Conservation (phyloP, 2,113 vertebrate genomes). For the Coptodon bakossiorum region DNA sequence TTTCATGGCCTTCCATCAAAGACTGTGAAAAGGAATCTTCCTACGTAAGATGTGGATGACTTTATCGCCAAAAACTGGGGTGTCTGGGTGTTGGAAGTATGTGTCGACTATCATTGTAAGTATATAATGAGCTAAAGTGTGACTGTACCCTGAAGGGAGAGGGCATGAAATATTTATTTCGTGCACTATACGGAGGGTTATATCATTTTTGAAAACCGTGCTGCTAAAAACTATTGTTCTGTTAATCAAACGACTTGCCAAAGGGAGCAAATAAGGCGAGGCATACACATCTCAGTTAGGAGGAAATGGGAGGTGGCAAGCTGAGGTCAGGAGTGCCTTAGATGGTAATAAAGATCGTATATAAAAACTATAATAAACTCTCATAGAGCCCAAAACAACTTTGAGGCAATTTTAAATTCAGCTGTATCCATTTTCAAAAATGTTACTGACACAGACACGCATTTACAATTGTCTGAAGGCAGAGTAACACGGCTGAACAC, state of each 20-base stretch:
- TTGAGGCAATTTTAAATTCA: neutral
- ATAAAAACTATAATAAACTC: neutral
- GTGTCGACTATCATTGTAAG: neutral
- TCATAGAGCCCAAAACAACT: neutral
- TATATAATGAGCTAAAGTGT: conserved; percentile 32
- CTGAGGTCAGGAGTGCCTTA: neutral
- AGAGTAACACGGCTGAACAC: neutral
- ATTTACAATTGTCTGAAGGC: neutral
- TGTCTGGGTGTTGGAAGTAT: neutral
- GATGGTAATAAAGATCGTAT: neutral
- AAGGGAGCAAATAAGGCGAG: neutral
- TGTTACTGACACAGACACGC: neutral
- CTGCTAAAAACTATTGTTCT: neutral
- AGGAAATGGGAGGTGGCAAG: neutral
- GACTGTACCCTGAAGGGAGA: neutral
- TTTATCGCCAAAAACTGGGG: conserved; percentile 7
- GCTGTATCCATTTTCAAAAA: neutral
- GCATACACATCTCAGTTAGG: neutral
- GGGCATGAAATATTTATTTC: conserved; percentile 32
- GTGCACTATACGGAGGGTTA: conserved; percentile 22
- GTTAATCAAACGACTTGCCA: neutral
- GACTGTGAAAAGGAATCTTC: conserved; percentile 1
- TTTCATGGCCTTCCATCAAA: conserved; percentile 65
- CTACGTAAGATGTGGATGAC: neutral
- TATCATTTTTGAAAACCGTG: neutral